Percentiles rank a stretch among this genome's conserved stretches.
Conservation (phyloP, 2,113 vertebrate species). For the Coptodon bakossiorum region DNA sequence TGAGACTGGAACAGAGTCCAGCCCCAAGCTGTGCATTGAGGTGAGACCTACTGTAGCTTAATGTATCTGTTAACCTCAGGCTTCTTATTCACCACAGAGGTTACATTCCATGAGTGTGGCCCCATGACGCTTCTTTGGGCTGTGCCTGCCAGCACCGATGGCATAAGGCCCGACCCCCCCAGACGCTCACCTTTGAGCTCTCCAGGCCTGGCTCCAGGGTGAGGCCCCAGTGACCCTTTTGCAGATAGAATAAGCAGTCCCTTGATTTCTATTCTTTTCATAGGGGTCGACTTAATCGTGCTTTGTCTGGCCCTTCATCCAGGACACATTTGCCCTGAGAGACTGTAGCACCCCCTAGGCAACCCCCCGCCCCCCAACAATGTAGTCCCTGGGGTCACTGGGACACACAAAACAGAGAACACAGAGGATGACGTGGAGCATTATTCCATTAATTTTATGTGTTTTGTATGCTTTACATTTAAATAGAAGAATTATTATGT, state of each 20-base stretch:
- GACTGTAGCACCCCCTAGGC: neutral
- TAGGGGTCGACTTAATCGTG: neutral
- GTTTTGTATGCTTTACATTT: neutral
- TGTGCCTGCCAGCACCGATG: neutral
- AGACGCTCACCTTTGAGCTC: neutral
- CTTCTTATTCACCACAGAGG: neutral
- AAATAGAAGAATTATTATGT: neutral
- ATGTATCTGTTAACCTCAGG: neutral
- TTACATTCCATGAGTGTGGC: neutral
- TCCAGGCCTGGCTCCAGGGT: neutral
- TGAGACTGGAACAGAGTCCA: neutral
- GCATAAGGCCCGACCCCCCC: neutral
- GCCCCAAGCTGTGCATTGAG: neutral
- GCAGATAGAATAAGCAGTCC: neutral
- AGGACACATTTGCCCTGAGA: neutral
- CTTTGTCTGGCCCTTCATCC: neutral
- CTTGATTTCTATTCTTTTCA: neutral
- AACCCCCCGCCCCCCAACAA: neutral
- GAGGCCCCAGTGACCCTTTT: neutral
- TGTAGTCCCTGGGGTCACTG: neutral
- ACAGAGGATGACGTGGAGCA: neutral
- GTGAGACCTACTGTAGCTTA: neutral
- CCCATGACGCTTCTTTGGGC: neutral
- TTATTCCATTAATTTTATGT: neutral
- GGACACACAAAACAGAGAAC: neutral